Evolutionary conservation across 2,113 vertebrate species (phyloP).

Genomic region (Crotalus horridus): DNA sequence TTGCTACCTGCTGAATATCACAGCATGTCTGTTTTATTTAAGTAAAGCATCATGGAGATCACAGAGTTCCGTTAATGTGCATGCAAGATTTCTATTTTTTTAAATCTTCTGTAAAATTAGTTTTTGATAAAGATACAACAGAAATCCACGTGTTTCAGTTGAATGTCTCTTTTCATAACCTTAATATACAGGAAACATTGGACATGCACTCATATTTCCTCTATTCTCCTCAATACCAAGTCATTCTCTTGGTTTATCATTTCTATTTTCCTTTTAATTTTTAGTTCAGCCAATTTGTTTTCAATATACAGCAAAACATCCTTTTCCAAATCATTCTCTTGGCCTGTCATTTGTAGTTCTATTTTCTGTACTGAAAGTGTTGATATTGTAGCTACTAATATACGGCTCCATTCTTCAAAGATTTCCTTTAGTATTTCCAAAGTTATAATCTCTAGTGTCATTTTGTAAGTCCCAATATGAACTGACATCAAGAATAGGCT

Average conservation of each 20-base stretch:
- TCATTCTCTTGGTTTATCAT: not conserved
- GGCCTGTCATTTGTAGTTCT: not conserved
- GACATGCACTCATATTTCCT: not conserved
- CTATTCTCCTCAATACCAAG: not conserved
- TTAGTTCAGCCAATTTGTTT: not conserved
- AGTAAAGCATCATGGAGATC: not conserved
- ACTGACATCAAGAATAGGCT: not conserved
- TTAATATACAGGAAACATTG: not conserved
- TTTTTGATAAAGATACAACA: not conserved
- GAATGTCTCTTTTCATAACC: not conserved
- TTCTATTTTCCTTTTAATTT: not conserved
- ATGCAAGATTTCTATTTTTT: not conserved
- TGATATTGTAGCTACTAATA: not conserved
- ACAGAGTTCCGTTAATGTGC: not conserved
- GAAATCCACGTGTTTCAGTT: not conserved
- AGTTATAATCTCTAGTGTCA: not conserved
- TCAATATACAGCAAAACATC: not conserved
- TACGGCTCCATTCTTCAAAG: not conserved
- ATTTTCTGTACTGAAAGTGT: not conserved
- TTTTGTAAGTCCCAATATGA: not conserved
- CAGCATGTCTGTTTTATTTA: not conserved
- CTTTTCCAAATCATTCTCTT: not conserved
- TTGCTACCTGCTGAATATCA: not conserved
- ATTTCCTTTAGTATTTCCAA: not conserved
- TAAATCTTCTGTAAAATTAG: not conserved